These are phyloP conservation scores for Colletes latitarsis DNA, from an alignment of 1,140 invertebrate genomes.

Conservation along the genomic window DNA sequence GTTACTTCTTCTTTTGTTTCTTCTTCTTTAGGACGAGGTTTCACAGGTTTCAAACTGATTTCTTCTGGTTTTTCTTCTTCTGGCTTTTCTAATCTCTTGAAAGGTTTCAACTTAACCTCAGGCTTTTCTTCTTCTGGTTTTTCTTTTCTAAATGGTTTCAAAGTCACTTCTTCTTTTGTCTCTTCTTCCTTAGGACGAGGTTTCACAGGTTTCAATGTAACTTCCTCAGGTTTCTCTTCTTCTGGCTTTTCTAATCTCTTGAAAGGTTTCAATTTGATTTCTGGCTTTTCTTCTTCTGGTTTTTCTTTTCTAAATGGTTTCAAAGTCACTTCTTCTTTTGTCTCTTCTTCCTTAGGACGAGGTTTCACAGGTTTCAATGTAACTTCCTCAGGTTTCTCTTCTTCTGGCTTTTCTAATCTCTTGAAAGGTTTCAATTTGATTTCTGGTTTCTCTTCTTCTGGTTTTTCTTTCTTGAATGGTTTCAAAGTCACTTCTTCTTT, in stretches of 20 bases:
- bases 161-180: slow-evolving; percentile 64
- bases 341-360: slow-evolving; percentile 57
- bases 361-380: slow-evolving; percentile 65
- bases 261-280: slow-evolving; percentile 35
- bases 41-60: slow-evolving; percentile 51
- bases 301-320: slow-evolving; percentile 43
- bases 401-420: slow-evolving; percentile 60
- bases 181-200: slow-evolving; percentile 70
- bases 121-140: slow-evolving; percentile 33
- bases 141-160: slow-evolving; percentile 28
- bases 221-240: slow-evolving; percentile 21
- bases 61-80: slow-evolving; percentile 58
- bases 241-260: slow-evolving; percentile 17
- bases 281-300: slow-evolving; percentile 58
- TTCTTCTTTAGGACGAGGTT: slow-evolving; percentile 23
- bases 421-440: slow-evolving; percentile 62
- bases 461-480: slow-evolving; percentile 39
- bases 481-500: slow-evolving; percentile 57
- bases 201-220: slow-evolving; percentile 71
- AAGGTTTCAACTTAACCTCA: slow-evolving; percentile 36
- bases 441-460: slow-evolving; percentile 16
- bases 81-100: slow-evolving; percentile 34
- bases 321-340: slow-evolving; percentile 36
- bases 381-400: slow-evolving; percentile 25
- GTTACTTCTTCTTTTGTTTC: slow-evolving; percentile 44